Evolutionary conservation across 2,797 vertebrate genomes (phyloP).

Genomic region (Poecilia gillii): DNA sequence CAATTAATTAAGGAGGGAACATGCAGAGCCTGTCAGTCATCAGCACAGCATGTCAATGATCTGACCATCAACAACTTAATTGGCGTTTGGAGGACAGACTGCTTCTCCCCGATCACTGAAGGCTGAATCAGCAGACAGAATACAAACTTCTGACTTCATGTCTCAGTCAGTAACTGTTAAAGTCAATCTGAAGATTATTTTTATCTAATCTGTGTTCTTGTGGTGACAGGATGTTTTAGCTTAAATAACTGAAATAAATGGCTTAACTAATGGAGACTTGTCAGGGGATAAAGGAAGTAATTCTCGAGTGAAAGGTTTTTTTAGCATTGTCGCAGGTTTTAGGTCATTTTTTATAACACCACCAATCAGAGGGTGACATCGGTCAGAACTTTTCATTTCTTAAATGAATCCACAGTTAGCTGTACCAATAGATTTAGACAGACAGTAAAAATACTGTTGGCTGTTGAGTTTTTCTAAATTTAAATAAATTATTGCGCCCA

Average conservation of each 20-base stretch:
- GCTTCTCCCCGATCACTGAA: constrained; percentile 15
- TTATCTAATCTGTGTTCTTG: not conserved
- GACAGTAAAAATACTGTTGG: not conserved
- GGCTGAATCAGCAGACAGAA: constrained; percentile 35
- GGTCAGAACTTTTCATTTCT: not conserved
- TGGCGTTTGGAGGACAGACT: constrained; percentile 48
- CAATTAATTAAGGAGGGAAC: not conserved
- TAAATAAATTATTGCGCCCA: not conserved
- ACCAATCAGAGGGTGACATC: not conserved
- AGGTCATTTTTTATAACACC: not conserved
- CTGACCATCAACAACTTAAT: constrained; percentile 56
- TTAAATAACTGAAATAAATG: not conserved
- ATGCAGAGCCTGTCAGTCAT: constrained; percentile 56
- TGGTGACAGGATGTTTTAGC: not conserved
- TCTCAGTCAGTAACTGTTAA: constrained; percentile 37
- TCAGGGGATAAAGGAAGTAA: not conserved
- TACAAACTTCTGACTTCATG: constrained; percentile 28
- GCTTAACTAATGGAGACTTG: not conserved
- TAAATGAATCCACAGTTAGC: not conserved
- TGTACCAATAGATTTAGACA: not conserved
- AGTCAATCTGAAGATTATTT: not conserved
- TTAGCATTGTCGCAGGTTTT: not conserved
- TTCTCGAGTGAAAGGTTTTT: not conserved
- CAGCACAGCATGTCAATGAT: constrained; percentile 51
- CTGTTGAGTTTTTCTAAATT: not conserved